phyloP scores from a whole-genome alignment of 1,140 invertebrate genomes.

The Halotydeus destructor region DNA sequence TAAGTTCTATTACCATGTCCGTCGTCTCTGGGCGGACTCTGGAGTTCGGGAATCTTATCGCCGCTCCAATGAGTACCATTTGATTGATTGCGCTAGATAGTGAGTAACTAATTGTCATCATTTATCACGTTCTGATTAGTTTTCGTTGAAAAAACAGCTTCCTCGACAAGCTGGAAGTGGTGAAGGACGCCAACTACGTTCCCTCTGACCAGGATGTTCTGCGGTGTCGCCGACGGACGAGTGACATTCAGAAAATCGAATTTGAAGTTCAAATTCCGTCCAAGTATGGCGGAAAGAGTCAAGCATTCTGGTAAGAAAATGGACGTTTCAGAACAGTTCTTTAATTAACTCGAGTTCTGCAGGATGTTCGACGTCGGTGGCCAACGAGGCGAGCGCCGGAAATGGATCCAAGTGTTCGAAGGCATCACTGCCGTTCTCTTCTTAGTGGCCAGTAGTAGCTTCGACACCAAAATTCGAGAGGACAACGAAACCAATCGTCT shows the following conservation, averaged over 20 bases:
- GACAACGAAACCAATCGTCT: conserved; percentile 43
- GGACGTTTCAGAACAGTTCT: neutral
- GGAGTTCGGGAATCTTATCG: conserved; percentile 45
- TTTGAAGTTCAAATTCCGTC: conserved; percentile 44
- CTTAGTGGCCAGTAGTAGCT: conserved; percentile 49
- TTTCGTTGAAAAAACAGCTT: conserved; percentile 30
- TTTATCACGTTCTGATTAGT: neutral
- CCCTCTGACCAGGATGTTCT: conserved; percentile 46
- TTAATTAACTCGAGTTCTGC: neutral
- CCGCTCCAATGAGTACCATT: conserved; percentile 50
- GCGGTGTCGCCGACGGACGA: conserved; percentile 41
- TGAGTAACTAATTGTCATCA: conserved; percentile 16
- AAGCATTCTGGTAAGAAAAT: conserved; percentile 34
- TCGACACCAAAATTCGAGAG: conserved; percentile 49
- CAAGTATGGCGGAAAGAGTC: conserved; percentile 38
- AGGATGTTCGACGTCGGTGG: conserved; percentile 55
- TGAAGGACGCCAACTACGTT: conserved; percentile 35
- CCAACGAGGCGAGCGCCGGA: conserved; percentile 54
- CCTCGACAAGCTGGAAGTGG: conserved; percentile 36
- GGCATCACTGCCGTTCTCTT: conserved; percentile 56
- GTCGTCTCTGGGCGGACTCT: conserved; percentile 30
- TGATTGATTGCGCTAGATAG: conserved; percentile 62
- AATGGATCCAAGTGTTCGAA: conserved; percentile 65
- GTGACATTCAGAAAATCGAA: conserved; percentile 45
- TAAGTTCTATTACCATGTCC: conserved; percentile 43